These are phyloP conservation scores for Gobio gobio DNA, from an alignment of 2,113 vertebrate genomes.

Conservation along the genomic window DNA sequence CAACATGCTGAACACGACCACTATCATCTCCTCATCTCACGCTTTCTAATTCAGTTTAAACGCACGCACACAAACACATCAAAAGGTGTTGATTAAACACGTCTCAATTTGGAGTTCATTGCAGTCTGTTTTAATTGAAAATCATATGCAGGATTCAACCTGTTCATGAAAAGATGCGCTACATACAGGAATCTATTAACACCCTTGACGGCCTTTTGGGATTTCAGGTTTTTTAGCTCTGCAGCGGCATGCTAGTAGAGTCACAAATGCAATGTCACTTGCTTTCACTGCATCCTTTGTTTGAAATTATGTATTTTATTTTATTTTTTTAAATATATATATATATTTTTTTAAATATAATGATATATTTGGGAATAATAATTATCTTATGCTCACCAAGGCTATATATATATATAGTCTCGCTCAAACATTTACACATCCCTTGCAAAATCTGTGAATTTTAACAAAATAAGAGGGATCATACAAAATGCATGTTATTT, in stretches of 20 bases:
- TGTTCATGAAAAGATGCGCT: constrained; percentile 14
- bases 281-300: not conserved
- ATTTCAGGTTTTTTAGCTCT: not conserved
- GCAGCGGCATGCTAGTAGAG: not conserved
- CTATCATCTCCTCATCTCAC: constrained; percentile 44
- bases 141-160: constrained; percentile 43
- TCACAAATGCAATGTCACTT: not conserved
- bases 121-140: constrained; percentile 46
- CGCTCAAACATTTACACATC: no score
- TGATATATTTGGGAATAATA: no score
- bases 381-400: no score
- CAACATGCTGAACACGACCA: constrained; percentile 19
- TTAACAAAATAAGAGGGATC: no score
- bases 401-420: no score
- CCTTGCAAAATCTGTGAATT: no score
- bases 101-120: constrained; percentile 45
- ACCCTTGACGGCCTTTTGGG: constrained; percentile 10
- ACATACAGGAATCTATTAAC: constrained; percentile 23
- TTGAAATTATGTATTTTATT: not conserved
- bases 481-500: no score
- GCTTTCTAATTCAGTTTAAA: constrained; percentile 52
- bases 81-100: constrained; percentile 68
- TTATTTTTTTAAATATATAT: no score
- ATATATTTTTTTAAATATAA: no score
- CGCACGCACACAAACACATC: constrained; percentile 41